phyloP scores from a whole-genome alignment of 2,113 vertebrate genomes.

The Bubo blakistoni region DNA sequence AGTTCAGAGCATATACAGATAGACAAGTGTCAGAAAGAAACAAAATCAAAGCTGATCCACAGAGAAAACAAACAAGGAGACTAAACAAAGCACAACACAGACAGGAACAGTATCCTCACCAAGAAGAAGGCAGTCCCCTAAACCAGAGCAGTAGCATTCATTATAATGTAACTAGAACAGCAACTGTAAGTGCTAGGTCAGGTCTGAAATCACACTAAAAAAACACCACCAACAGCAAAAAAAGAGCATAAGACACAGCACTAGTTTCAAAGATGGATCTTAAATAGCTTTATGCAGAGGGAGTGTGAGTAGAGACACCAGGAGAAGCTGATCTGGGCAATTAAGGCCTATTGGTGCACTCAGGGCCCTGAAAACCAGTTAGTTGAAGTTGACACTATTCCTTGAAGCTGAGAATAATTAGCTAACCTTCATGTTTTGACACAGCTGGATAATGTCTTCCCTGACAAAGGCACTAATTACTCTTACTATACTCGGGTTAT shows the following conservation, averaged over 20 bases:
- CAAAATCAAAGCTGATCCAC: accelerated
- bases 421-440: neutral
- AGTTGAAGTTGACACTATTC: neutral
- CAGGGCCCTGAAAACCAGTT: neutral
- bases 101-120: accelerated
- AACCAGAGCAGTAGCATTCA: accelerated
- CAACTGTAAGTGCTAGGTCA: accelerated
- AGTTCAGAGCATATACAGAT: accelerated
- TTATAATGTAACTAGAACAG: accelerated
- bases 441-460: neutral
- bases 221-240: accelerated
- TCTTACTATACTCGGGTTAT: neutral
- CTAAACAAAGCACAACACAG: neutral
- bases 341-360: neutral
- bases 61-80: neutral
- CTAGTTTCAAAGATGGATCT: neutral
- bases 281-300: neutral
- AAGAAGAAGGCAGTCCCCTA: accelerated
- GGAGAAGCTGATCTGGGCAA: neutral
- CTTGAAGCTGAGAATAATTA: neutral
- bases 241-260: accelerated
- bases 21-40: accelerated
- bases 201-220: accelerated
- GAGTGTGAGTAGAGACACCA: neutral
- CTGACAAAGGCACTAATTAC: neutral